Base-by-base conservation (phyloP, 2,113 vertebrate genomes). In the Lutjanus erythropterus region DNA sequence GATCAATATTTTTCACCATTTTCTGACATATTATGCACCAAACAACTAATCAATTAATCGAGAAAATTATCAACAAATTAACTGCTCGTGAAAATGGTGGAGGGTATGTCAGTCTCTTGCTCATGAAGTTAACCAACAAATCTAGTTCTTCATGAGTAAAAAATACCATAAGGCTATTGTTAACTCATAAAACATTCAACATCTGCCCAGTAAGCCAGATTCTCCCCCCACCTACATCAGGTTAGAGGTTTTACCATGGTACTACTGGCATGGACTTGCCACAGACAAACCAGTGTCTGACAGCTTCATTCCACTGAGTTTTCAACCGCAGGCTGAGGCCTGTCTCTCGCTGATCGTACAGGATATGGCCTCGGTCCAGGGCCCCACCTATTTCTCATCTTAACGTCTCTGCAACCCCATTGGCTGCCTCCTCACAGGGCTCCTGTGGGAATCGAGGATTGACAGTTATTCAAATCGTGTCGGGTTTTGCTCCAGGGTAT, bases 321-420 rank as follows among this genome's bases (percentile, higher is more conserved):
- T 85, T 55, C 60, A 69, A 9, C 19, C 78, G 65, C 92, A 91
- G 82, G 92, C 87, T 80, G 78, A 71, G 86, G 86, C 92, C 78
- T 80, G 91, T 75, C 77, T 76, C 66, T 2, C 19, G 47, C 56
- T 82, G 86, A 80, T 78, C n/a, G 8, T 69, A 49, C 80, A 77
- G 59, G 73, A 90, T 81, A 67, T 87, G 90, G 91, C 86, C 59
- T 42, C 50, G n/a, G 7, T 88, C 92, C 92, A 90, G 83, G 75
- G 65, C 73, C 77, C 81, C 84, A 55, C 91, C 86, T 35, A 76
- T 69, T 77, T 59, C 78, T 89, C 71, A 71, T 59, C 41, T 61
- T 68, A 92, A 88, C 77, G 71, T 83, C 86, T 91, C 91, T 92
- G 89, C 86, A 92, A 2, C 70, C 29, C 46, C 71, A 86, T 12